Percentiles rank a stretch among this genome's conserved stretches.
Evolutionary conservation across 2,888 invertebrate species (phyloP).

Genomic region (Ophraella communa): DNA sequence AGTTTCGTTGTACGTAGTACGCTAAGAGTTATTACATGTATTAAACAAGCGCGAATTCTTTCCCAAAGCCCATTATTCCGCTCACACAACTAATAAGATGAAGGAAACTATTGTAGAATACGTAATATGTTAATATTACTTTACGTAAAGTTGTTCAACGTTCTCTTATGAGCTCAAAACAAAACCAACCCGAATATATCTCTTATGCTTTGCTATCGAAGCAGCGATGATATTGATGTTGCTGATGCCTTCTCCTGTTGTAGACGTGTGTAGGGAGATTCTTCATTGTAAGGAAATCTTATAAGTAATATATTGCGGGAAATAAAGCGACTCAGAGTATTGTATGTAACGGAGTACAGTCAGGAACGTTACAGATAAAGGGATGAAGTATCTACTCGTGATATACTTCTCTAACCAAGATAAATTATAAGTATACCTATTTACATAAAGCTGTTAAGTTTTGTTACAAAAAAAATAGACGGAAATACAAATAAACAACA

Average conservation of each 20-base stretch:
- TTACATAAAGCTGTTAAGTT: too few relatives aligned
- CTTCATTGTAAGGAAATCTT: background rate
- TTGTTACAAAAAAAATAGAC: too few relatives aligned
- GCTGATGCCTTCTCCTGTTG: background rate
- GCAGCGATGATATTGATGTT: background rate
- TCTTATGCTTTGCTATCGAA: background rate
- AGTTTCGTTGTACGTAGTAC: too few relatives aligned
- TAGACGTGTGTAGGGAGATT: background rate
- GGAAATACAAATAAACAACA: too few relatives aligned
- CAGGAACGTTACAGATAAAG: background rate
- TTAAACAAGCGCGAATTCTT: background rate
- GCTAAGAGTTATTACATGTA: too few relatives aligned
- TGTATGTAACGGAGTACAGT: background rate
- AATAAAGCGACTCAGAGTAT: background rate
- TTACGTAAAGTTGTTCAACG: background rate
- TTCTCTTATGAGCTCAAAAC: background rate
- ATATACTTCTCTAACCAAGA: too few relatives aligned
- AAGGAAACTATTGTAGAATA: background rate
- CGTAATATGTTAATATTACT: conserved; percentile 32
- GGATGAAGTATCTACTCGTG: background rate
- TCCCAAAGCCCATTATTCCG: background rate
- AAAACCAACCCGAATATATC: background rate
- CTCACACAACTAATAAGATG: background rate
- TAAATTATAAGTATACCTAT: too few relatives aligned
- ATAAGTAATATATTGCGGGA: background rate